Evolutionary conservation across 2,888 invertebrate genomes (phyloP).

Genomic region (Ormyrus rosae): DNA sequence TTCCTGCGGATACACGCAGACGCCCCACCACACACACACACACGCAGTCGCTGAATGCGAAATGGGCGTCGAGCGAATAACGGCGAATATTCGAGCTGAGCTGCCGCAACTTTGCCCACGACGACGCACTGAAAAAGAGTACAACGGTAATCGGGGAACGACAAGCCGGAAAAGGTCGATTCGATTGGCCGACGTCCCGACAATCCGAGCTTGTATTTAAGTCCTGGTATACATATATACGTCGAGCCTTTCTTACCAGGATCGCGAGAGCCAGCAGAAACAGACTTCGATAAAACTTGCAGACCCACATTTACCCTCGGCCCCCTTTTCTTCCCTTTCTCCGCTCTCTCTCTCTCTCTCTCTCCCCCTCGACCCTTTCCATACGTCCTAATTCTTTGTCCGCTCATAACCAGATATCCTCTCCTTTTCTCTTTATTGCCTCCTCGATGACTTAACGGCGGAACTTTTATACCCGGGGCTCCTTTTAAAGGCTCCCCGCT

Average conservation of each 20-base stretch:
- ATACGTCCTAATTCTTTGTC: constrained; percentile 36
- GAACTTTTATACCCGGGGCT: not conserved
- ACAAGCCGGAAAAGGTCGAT: not conserved
- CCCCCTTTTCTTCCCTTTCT: not conserved
- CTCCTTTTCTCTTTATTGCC: constrained; percentile 18
- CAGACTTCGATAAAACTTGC: constrained; percentile 41
- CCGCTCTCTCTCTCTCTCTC: constrained; percentile 1
- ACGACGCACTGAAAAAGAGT: not conserved
- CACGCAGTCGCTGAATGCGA: not conserved
- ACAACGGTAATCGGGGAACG: not conserved
- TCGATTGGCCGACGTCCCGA: not conserved
- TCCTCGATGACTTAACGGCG: not conserved
- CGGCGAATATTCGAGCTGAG: constrained; percentile 15
- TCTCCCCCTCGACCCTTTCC: constrained; percentile 10
- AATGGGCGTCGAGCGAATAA: constrained; percentile 13
- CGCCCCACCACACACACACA: not conserved
- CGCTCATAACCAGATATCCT: constrained; percentile 41
- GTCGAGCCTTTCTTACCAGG: constrained; percentile 13
- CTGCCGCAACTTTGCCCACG: constrained; percentile 10
- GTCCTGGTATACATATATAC: not conserved
- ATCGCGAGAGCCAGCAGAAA: constrained; percentile 24
- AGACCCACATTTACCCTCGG: constrained; percentile 9
- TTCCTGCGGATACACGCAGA: not conserved
- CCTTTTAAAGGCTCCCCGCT: too few species aligned
- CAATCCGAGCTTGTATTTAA: not conserved